Evolutionary conservation across 1,140 invertebrate species (phyloP), one percentile per base, ranked within the genome.

Genomic region (Oryzaephilus surinamensis): DNA sequence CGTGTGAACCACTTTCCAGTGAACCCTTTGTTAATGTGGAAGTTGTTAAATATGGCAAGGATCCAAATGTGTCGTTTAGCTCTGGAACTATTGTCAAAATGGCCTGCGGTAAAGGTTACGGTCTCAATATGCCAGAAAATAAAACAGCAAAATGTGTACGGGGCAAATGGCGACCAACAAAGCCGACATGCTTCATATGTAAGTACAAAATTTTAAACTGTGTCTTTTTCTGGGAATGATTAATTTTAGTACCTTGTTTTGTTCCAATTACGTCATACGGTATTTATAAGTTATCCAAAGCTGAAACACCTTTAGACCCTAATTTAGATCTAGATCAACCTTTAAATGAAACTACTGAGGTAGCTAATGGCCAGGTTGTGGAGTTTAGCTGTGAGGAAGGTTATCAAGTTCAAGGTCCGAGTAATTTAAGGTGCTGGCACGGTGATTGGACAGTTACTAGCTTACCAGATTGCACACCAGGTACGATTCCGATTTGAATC

Each of bases 81-180:
- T 67, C 69, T 7, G 82, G 82, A 1, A 81, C 79, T 1, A 71
- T 81, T 32, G 70, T 85, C 0, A 68, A 73, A 50, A 70, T 85
- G 7, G 74, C 74, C 5, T 89, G 85, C 58, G 73, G 73, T 1
- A 74, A 77, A 38, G 84, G 84, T 1, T 86, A 84, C 51, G 73
- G 73, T 4, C 60, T 82, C 0, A 86, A 84, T 55, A 67, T 86
- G 21, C 75, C 76, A 3, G 58, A 66, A 32, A 88, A 89, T 54
- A 67, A 73, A 12, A 87, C 85, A 1, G 81, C 79, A 0, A 78
- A 79, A 50, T 89, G 85, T 57, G 74, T 80, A 1, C 61, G 78
- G 30, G 84, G 85, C 1, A 69, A 72, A 48, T 91, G 86, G 86
- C 84, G 81, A 54, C 85, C 85, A 1, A 73, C 72, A 38, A 80